Evolutionary conservation across 2,797 vertebrate genomes (phyloP).

Genomic region (Apodemus agrarius): DNA sequence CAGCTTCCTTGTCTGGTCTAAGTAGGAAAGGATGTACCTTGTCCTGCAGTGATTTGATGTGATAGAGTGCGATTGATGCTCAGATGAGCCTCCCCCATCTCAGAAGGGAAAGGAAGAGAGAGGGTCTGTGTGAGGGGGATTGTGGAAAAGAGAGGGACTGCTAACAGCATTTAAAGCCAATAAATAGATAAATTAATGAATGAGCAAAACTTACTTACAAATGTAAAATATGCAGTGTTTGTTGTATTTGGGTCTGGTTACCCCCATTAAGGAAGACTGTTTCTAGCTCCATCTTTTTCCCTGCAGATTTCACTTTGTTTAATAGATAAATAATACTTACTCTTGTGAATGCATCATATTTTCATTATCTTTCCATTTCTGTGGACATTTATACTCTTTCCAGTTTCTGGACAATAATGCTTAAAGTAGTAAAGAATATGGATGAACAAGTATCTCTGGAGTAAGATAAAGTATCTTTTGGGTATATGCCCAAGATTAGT

Average conservation of each 20-base stretch:
- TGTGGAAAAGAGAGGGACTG: no score
- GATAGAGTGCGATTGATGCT: no score
- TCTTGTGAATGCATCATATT: not conserved
- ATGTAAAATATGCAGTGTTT: no score
- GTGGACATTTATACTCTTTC: no score
- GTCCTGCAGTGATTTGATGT: no score
- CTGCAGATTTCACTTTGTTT: not conserved
- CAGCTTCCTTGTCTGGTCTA: no score
- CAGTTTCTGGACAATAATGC: not conserved
- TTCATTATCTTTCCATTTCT: not conserved
- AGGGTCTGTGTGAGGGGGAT: no score
- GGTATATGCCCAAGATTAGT: not conserved
- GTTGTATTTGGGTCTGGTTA: not conserved
- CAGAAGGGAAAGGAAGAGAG: no score
- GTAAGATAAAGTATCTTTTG: not conserved
- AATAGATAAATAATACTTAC: not conserved
- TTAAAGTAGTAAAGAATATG: not conserved
- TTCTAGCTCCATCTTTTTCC: not conserved
- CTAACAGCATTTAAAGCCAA: no score
- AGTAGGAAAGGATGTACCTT: no score
- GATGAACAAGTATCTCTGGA: not conserved
- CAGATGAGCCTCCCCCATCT: no score
- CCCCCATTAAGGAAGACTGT: not conserved
- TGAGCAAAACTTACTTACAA: not conserved
- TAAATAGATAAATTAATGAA: no score